A percentile compares a stretch with the other conserved stretches of the same genome.
Evolutionary conservation across 2,888 invertebrate species (phyloP).

Genomic region (Heliconius charithonia): DNA sequence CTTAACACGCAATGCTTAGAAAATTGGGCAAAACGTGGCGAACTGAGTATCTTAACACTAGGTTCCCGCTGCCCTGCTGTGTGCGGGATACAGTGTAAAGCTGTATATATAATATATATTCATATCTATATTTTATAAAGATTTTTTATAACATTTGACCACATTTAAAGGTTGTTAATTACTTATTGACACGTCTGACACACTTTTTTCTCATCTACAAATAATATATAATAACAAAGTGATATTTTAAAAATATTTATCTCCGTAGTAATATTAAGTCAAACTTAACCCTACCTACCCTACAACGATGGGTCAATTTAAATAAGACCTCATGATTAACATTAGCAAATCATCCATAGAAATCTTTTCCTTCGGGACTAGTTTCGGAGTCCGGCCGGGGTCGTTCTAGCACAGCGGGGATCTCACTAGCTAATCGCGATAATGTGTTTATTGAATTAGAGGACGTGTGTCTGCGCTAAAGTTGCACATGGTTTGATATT

Average conservation of each 20-base stretch:
- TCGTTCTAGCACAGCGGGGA: conserved; percentile 57
- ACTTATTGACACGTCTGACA: neutral
- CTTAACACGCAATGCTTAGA: no score
- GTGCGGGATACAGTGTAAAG: no score
- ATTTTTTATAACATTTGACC: no score
- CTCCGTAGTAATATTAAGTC: neutral
- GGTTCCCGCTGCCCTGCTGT: no score
- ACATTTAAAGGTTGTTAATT: no score
- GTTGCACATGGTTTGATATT: conserved; percentile 61
- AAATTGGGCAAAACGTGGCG: no score
- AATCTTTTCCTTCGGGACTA: conserved; percentile 71
- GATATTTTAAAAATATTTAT: conserved; percentile 10
- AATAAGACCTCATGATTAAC: conserved; percentile 75
- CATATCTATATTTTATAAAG: no score
- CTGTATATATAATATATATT: no score
- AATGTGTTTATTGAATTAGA: conserved; percentile 84
- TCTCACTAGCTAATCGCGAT: conserved; percentile 79
- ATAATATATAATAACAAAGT: neutral
- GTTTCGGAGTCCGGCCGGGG: conserved; percentile 55
- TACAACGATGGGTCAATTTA: conserved; percentile 59
- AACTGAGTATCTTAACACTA: no score
- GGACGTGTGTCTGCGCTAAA: conserved; percentile 76
- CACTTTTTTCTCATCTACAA: neutral
- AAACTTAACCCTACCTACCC: conserved; percentile 49
- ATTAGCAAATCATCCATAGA: conserved; percentile 68